phyloP scores from a whole-genome alignment of 2,797 vertebrate species.

The Neoniphon sammara region DNA sequence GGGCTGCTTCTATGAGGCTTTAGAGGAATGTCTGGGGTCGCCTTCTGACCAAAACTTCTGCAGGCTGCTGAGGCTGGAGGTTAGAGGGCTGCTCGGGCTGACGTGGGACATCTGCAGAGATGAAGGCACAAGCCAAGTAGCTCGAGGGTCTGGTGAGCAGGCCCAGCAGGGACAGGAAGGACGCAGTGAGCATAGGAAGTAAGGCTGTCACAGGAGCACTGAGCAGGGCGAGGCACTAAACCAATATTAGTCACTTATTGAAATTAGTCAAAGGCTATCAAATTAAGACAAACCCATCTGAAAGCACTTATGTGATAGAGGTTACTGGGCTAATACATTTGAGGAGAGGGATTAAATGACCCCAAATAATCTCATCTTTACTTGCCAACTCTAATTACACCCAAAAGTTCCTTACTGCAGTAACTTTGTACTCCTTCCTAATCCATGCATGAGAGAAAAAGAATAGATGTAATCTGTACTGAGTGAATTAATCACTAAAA shows the following conservation, averaged over 20 bases:
- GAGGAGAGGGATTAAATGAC: not conserved
- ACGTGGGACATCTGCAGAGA: slow-evolving; percentile 73
- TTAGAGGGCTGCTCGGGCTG: slow-evolving; percentile 57
- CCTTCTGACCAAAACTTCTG: slow-evolving; percentile 68
- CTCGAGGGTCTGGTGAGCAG: slow-evolving; percentile 51
- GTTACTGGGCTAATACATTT: slow-evolving; percentile 24
- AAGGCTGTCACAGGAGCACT: slow-evolving; percentile 60
- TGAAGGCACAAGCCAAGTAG: slow-evolving; percentile 59
- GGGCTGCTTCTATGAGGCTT: slow-evolving; percentile 73
- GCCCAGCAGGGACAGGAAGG: slow-evolving; percentile 67
- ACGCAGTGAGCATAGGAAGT: slow-evolving; percentile 64
- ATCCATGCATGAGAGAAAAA: not conserved
- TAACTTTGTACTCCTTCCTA: slow-evolving; percentile 1
- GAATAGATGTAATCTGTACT: not conserved
- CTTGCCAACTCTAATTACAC: slow-evolving; percentile 24
- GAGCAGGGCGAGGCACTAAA: slow-evolving; percentile 59
- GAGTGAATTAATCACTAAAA: not conserved
- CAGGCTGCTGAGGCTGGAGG: slow-evolving; percentile 55
- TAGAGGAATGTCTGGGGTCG: slow-evolving; percentile 81
- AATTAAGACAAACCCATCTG: slow-evolving; percentile 7
- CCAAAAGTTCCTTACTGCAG: slow-evolving; percentile 8
- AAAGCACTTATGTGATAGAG: slow-evolving; percentile 30
- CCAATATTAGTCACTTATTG: slow-evolving; percentile 13
- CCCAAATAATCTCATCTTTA: not conserved
- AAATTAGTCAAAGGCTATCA: slow-evolving; percentile 9